These are phyloP conservation scores for Elmis aenea DNA, from an alignment of 2,888 invertebrate genomes.

Conservation along the genomic window DNA sequence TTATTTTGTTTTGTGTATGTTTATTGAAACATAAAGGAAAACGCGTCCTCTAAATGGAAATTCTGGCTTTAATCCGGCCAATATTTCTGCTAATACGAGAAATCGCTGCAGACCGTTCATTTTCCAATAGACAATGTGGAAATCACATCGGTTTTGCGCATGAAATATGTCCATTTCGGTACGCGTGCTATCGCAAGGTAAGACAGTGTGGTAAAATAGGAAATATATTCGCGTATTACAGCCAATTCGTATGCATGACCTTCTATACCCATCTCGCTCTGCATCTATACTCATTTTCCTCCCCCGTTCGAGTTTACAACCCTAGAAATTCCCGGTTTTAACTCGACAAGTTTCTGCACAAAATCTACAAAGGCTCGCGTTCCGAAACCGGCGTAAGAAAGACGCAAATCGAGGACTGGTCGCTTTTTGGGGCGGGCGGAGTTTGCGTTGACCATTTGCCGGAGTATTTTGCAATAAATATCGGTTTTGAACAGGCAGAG, in stretches of 20 bases:
- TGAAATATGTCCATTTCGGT: constrained; percentile 34
- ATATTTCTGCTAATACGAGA: no score
- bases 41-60: no score
- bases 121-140: constrained; percentile 22
- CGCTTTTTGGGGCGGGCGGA: constrained; percentile 2
- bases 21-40: no score
- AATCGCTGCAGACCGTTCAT: no score
- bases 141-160: constrained; percentile 27
- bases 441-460: constrained; percentile 18
- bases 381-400: no score
- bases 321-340: no score
- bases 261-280: constrained; percentile 22
- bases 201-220: constrained; percentile 38
- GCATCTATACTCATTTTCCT: background rate
- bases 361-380: no score
- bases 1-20: no score
- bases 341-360: no score
- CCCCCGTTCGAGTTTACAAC: no score
- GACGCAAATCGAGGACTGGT: no score
- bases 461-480: constrained; percentile 20
- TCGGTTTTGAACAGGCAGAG: constrained; percentile 13
- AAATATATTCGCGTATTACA: constrained; percentile 39
- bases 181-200: constrained; percentile 34
- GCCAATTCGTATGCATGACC: constrained; percentile 40
- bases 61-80: no score